Base-by-base conservation (phyloP, 2,888 invertebrate species). In the Melinaea menophilus region DNA sequence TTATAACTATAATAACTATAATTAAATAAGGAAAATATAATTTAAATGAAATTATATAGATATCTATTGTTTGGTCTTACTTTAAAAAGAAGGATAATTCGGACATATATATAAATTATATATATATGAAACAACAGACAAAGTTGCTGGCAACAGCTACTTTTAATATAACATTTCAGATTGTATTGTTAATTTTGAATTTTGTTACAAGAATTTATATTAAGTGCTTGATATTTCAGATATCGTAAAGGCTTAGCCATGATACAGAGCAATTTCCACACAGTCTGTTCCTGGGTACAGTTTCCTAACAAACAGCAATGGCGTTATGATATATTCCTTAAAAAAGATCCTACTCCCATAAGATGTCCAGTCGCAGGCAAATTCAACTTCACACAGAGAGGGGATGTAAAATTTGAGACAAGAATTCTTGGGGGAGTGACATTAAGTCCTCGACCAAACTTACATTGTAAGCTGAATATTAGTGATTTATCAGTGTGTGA, bases 401-500 rank as follows among this genome's bases (percentile, higher is more conserved):
- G 98, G n/a, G 97, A 98, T 72, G 95, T 96, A 45, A 93, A 92
- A 45, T 98, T 99, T 78, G 95, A 95, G 88, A 99, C 98, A 0
- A 94, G 99, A 82, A 98, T 99, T 75, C 92, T 99, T 58, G 99
- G 99, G 65, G 98, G 98, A 79, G 97, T 99, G 0, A 99, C 99
- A 0, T 88, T 97, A 63, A 96, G 97, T 78, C 99, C 99, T 12
- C 94, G 99, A 67, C 97, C 98, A 3, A 97, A 97, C 80, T 94
- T 97, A 64, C 95, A 96, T 79, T 99, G 99, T 80, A 96, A 97
- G 84, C 93, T 97, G 76, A 97, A 97, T 77, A 97, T 98, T 69
- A 98, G 98, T 0, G 98, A 99, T 84, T 95, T 99, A 78, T 97
- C 98, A 0, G 98, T 98, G 0, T 99, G 99, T 78, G 98, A 97